Percentiles rank a stretch among this genome's conserved stretches.
Conservation (phyloP, 2,113 vertebrate species). For the Saccopteryx bilineata region DNA sequence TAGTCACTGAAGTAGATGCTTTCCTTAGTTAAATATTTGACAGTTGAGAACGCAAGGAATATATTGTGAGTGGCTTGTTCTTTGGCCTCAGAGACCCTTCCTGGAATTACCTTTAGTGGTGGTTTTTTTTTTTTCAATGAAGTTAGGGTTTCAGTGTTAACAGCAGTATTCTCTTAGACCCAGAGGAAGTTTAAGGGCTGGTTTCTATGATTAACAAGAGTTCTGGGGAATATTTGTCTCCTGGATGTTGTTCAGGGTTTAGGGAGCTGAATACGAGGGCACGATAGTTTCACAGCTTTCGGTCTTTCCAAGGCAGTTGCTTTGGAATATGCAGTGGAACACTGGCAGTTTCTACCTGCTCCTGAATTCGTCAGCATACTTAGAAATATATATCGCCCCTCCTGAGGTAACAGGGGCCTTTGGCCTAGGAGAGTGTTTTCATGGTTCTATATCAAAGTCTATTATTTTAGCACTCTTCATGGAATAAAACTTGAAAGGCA, state of each 20-base stretch:
- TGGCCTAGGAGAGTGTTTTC: neutral
- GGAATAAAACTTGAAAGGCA: neutral
- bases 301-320: neutral
- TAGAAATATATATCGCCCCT: neutral
- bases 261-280: neutral
- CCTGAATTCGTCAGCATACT: neutral
- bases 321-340: neutral
- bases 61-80: conserved; percentile 18
- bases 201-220: neutral
- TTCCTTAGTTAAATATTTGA: neutral
- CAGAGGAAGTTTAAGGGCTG: neutral
- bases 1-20: neutral
- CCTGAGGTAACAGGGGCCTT: neutral
- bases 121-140: neutral
- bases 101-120: neutral
- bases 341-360: neutral
- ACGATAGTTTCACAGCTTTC: neutral
- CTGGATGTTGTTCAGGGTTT: neutral
- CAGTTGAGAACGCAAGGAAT: neutral
- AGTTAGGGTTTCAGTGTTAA: neutral
- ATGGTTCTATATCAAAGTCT: conserved; percentile 27
- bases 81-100: neutral
- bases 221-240: neutral
- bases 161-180: neutral
- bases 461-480: neutral